Conservation (phyloP, 2,888 invertebrate genomes). For the Incurvaria masculella region DNA sequence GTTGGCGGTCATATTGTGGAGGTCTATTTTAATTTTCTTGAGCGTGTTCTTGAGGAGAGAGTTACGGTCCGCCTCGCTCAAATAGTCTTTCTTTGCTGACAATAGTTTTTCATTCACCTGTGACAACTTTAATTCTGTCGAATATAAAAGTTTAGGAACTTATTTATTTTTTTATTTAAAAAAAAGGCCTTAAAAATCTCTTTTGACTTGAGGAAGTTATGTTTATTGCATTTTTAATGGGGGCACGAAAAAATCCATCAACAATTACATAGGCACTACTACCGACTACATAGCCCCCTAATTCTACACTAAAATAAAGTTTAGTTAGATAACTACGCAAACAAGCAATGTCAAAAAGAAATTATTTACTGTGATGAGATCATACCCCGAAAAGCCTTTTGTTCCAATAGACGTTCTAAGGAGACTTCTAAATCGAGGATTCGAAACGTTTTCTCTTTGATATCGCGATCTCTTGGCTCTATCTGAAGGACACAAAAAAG, state of each 20-base stretch:
- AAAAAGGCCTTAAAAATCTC: too few species aligned
- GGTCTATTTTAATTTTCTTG: conserved; percentile 75
- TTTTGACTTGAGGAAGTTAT: too few species aligned
- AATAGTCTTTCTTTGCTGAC: conserved; percentile 68
- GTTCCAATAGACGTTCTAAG: conserved; percentile 72
- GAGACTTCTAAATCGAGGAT: conserved; percentile 82
- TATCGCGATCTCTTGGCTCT: conserved; percentile 82
- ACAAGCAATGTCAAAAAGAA: conserved; percentile 10
- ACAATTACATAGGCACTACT: neutral
- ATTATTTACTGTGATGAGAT: conserved; percentile 15
- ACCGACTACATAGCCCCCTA: too few species aligned
- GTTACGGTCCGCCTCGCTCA: conserved; percentile 61
- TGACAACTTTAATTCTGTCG: conserved; percentile 66
- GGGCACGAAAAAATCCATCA: conserved; percentile 1
- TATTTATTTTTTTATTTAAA: too few species aligned
- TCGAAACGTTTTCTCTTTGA: conserved; percentile 78
- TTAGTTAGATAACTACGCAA: conserved; percentile 1
- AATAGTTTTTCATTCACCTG: conserved; percentile 75
- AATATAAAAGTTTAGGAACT: too few species aligned
- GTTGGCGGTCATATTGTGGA: conserved; percentile 74
- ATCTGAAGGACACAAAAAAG: conserved; percentile 51
- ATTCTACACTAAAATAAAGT: conserved; percentile 9
- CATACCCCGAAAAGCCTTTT: conserved; percentile 60
- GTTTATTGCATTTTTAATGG: conserved; percentile 12
- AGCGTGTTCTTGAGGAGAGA: conserved; percentile 61